Percentiles rank a stretch among this genome's conserved stretches.
Conservation (phyloP, 1,140 invertebrate species). For the Brachionus rubens region DNA sequence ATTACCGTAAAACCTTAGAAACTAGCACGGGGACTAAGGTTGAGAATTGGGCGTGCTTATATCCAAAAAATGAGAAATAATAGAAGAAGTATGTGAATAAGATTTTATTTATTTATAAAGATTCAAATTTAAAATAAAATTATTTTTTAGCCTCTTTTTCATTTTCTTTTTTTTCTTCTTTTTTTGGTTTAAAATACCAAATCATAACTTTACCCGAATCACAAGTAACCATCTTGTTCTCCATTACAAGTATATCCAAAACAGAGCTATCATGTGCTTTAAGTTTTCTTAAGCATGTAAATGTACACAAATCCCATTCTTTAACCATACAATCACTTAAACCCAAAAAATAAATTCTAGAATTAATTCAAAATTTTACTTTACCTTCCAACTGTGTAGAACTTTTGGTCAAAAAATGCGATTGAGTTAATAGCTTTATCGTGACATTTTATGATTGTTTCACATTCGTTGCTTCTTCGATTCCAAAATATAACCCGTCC, state of each 20-base stretch:
- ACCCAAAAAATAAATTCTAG: neutral
- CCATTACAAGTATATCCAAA: neutral
- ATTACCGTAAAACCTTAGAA: too few relatives aligned
- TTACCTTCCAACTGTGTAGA: slow-evolving; percentile 32
- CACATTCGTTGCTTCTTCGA: slow-evolving; percentile 10
- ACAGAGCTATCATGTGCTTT: slow-evolving; percentile 31
- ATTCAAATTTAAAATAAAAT: neutral
- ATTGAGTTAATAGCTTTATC: slow-evolving; percentile 25
- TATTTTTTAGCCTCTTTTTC: neutral
- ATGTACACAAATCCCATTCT: slow-evolving; percentile 39
- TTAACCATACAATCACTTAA: slow-evolving; percentile 20
- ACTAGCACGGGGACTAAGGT: too few relatives aligned
- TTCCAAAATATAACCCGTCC: slow-evolving; percentile 44
- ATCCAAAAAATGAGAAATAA: too few relatives aligned
- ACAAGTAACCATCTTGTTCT: slow-evolving; percentile 31
- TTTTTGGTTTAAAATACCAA: slow-evolving; percentile 25
- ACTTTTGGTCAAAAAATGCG: slow-evolving; percentile 26
- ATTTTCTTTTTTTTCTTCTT: neutral
- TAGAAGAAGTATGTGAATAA: too few relatives aligned
- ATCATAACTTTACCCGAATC: slow-evolving; percentile 4
- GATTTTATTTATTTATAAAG: too few relatives aligned
- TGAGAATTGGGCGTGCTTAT: too few relatives aligned
- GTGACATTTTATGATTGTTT: slow-evolving; percentile 28
- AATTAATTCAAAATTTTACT: neutral
- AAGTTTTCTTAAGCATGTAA: slow-evolving; percentile 8